Conservation (phyloP, 2,888 invertebrate species). For the Tetropium fuscum region DNA sequence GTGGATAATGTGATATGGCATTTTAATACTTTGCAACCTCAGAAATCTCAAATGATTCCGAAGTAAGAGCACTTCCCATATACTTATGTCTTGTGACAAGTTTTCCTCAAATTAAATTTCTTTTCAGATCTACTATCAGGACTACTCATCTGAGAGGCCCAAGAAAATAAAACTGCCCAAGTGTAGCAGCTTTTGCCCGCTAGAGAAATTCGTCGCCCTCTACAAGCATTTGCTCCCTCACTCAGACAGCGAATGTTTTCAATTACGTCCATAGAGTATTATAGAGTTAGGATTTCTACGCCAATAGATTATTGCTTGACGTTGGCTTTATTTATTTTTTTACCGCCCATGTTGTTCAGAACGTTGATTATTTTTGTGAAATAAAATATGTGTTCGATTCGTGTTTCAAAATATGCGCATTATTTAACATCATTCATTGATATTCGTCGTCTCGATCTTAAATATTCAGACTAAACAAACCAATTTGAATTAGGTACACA, state of each 20-base stretch:
- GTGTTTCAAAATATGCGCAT: too few relatives aligned
- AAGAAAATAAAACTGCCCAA: conserved; percentile 35
- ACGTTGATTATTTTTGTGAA: neutral
- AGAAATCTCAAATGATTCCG: too few relatives aligned
- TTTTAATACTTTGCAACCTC: neutral
- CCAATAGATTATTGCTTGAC: neutral
- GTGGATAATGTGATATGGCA: too few relatives aligned
- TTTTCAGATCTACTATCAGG: conserved; percentile 53
- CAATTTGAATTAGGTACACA: too few relatives aligned
- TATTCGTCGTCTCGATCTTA: too few relatives aligned
- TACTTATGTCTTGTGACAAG: too few relatives aligned
- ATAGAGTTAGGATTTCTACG: neutral
- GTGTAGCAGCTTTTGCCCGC: conserved; percentile 42
- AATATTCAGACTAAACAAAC: too few relatives aligned
- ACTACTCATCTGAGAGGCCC: conserved; percentile 44
- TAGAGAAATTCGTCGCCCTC: conserved; percentile 36
- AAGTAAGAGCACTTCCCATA: too few relatives aligned
- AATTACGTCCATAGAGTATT: conserved; percentile 2
- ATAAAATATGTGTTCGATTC: neutral
- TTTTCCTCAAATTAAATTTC: too few relatives aligned
- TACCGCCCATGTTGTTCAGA: neutral
- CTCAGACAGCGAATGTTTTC: conserved; percentile 45
- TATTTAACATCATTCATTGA: too few relatives aligned
- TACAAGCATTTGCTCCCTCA: conserved; percentile 40
- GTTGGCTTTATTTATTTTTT: conserved; percentile 1